Percentiles rank a stretch among this genome's conserved stretches.
These are phyloP conservation scores for Cotesia vestalis DNA, from an alignment of 1,140 invertebrate genomes.

Conservation along the genomic window DNA sequence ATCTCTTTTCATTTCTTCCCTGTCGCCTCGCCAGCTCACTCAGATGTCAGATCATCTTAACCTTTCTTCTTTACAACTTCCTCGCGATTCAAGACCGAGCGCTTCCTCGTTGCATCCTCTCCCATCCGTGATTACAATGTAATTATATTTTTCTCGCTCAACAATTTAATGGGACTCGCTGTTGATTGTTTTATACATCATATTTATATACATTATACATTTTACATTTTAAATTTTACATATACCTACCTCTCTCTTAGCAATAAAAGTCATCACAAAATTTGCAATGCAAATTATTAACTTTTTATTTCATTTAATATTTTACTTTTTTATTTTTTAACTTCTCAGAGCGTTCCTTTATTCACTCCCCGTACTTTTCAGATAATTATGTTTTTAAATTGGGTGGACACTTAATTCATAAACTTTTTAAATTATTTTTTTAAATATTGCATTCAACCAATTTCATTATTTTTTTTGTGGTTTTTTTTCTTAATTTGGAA, in stretches of 20 bases:
- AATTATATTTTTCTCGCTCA: constrained; percentile 24
- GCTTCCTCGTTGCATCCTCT: constrained; percentile 29
- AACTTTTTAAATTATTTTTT: too few relatives aligned
- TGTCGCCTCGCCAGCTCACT: constrained; percentile 4
- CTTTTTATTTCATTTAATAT: constrained; percentile 3
- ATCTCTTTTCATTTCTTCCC: constrained; percentile 2
- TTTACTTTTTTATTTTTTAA: neutral
- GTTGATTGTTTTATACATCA: constrained; percentile 26
- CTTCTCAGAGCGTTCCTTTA: too few relatives aligned
- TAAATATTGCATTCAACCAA: too few relatives aligned
- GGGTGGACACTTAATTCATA: too few relatives aligned
- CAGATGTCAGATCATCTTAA: constrained; percentile 19
- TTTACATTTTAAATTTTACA: neutral
- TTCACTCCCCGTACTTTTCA: too few relatives aligned
- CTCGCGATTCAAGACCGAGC: neutral
- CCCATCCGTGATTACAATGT: constrained; percentile 29
- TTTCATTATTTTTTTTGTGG: too few relatives aligned
- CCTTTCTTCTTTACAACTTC: constrained; percentile 31
- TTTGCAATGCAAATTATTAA: constrained; percentile 14
- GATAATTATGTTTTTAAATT: too few relatives aligned
- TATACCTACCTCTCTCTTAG: too few relatives aligned
- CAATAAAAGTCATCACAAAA: constrained; percentile 15
- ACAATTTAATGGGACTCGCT: constrained; percentile 23
- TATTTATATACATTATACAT: neutral
- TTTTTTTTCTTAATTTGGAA: too few relatives aligned